These are phyloP conservation scores for Molothrus ater DNA, from an alignment of 2,797 vertebrate genomes.

Conservation along the genomic window DNA sequence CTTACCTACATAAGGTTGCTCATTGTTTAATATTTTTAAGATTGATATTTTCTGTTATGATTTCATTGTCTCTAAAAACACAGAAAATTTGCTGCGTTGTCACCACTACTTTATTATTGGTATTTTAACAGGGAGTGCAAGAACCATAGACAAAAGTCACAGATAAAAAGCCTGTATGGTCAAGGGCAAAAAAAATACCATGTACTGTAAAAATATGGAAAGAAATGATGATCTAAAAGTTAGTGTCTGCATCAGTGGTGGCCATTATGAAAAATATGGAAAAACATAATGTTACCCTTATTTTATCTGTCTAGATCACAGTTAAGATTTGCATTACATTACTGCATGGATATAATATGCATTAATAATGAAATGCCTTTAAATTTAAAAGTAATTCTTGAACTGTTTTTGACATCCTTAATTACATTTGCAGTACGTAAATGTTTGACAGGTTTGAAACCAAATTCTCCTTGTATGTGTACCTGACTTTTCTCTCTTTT, in stretches of 20 bases:
- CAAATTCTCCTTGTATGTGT: background rate
- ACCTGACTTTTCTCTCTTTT: background rate
- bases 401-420: background rate
- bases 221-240: background rate
- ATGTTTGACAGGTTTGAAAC: background rate
- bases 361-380: background rate
- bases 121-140: background rate
- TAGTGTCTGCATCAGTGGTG: background rate
- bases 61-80: background rate
- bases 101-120: background rate
- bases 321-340: background rate
- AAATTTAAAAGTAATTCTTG: background rate
- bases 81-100: background rate
- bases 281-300: background rate
- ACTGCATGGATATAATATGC: background rate
- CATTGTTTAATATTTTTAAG: background rate
- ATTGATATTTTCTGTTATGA: background rate
- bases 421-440: background rate
- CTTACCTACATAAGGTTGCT: background rate
- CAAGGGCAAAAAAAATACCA: background rate
- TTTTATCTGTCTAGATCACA: background rate
- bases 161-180: background rate
- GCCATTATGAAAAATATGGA: background rate
- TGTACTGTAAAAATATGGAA: background rate
- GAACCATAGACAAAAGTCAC: background rate